phyloP scores from a whole-genome alignment of 2,888 invertebrate species.

The Poecilobothrus nobilitatus region DNA sequence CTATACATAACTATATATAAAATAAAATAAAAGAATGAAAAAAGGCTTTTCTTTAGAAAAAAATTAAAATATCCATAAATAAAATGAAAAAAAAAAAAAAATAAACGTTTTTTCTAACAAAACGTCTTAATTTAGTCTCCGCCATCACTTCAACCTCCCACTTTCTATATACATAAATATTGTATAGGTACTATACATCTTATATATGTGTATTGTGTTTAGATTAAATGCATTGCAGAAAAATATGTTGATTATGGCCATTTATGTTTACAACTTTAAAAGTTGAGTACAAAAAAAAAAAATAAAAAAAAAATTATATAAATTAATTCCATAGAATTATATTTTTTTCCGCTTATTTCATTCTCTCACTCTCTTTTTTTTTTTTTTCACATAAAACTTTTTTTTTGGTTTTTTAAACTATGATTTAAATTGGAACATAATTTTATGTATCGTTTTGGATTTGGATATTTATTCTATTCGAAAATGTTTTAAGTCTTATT shows the following conservation, averaged over 20 bases:
- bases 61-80: neutral
- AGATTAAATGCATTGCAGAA: neutral
- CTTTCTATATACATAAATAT: neutral
- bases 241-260: neutral
- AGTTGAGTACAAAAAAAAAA: neutral
- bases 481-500: too few species aligned
- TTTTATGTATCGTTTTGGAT: too few species aligned
- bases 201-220: neutral
- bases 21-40: too few species aligned
- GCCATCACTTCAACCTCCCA: slow-evolving; percentile 4
- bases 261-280: neutral
- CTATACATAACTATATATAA: neutral
- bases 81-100: neutral
- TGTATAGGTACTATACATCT: too few species aligned
- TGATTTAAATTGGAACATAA: too few species aligned
- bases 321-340: neutral
- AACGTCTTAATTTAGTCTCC: slow-evolving; percentile 6
- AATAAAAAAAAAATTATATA: too few species aligned
- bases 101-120: neutral
- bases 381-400: too few species aligned
- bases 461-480: too few species aligned
- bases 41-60: too few species aligned
- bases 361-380: too few species aligned
- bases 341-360: neutral
- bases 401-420: too few species aligned